Evolutionary conservation across 2,113 vertebrate species (phyloP), one percentile per base, ranked within the genome.

Genomic region (Alexandromys fortis): DNA sequence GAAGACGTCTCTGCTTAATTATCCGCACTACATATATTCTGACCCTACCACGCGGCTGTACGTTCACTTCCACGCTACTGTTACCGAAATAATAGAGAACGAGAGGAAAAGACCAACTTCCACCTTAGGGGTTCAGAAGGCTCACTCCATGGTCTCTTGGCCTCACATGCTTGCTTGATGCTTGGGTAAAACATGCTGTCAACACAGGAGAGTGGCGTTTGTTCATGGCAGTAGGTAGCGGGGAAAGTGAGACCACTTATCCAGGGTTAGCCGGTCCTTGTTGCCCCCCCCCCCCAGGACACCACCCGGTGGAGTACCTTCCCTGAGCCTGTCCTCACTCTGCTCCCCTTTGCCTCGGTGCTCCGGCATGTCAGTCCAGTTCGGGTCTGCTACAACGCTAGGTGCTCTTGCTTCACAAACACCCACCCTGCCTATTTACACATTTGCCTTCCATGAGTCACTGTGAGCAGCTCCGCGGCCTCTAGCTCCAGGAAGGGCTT

Each of bases 401-500:
- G 19, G 13, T 72, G 73, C 82, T 61, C 24, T 65, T n/a, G 10
- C 58, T 78, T 30, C 55, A 21, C 19, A 3, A 9, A 55, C 21
- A 26, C 58, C 5, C 12, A 11, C 26, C 22, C 61, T 55, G 77
- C 21, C 33, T 47, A 24, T 26, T 73, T 75, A 26, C 61, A 16
- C 19, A 2, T 38, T 24, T 4, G 49, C 86, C 79, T 81, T 55
- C 61, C 21, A 35, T 22, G 42, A 58, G 47, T 83, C 85, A 42
- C 45, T 47, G 49, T 61, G 1, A 75, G 87, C 67, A 4, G 61
- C 70, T 94, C n/a, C 17, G 33, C 28, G 35, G 81, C 61, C 95
- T 94, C 82, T 42, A 67, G 70, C 94, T 94, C 82, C 47, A 67
- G 70, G 76, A 95, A 93, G 49, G 45, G 88, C 93, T 45, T 88